These are phyloP conservation scores for Larimichthys polyactis DNA, from an alignment of 2,113 vertebrate species.

Conservation along the genomic window DNA sequence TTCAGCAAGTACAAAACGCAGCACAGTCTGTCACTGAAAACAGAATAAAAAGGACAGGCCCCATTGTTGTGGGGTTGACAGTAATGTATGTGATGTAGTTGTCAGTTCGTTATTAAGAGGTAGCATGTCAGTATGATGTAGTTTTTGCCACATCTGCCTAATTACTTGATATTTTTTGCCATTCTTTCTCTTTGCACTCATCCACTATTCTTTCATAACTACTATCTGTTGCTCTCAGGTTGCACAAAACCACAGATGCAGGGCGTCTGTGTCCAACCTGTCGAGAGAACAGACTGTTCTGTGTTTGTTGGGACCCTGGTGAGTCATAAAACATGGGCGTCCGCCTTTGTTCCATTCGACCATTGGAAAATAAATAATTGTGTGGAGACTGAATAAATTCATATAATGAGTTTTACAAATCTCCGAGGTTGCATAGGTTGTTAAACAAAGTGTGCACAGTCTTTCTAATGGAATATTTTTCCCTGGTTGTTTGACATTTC, in stretches of 20 bases:
- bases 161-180: conserved; percentile 15
- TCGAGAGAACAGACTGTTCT: conserved; percentile 31
- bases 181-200: not conserved
- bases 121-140: conserved; percentile 6
- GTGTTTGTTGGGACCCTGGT: conserved; percentile 18
- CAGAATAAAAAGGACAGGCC: conserved; percentile 26
- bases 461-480: conserved; percentile 2
- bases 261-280: conserved; percentile 21
- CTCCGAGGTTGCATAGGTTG: not conserved
- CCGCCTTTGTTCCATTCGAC: conserved; percentile 6
- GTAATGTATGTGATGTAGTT: conserved; percentile 7
- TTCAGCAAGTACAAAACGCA: conserved; percentile 36
- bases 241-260: conserved; percentile 36
- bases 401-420: not conserved
- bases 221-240: conserved; percentile 26
- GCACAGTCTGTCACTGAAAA: conserved; percentile 36
- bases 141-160: conserved; percentile 3
- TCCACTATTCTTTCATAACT: conserved; percentile 13
- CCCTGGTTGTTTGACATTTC: not conserved
- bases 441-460: not conserved
- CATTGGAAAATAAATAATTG: not conserved
- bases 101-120: conserved; percentile 20
- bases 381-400: not conserved
- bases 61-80: conserved; percentile 11
- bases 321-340: conserved; percentile 23